Evolutionary conservation across 23 tunicate species (phyloP).

Genomic region (Trididemnum clinides): DNA sequence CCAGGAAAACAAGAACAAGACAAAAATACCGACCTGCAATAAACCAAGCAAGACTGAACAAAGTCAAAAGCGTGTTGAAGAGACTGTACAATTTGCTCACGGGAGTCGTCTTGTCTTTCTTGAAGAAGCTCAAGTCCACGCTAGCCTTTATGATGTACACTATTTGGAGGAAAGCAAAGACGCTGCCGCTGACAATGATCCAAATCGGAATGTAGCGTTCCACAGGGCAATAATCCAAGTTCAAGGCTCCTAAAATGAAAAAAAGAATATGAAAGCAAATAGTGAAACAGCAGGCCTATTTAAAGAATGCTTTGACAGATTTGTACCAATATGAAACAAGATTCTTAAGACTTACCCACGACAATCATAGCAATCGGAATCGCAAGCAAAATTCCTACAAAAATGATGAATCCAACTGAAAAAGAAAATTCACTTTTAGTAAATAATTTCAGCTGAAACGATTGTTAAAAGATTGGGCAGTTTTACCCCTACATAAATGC

Average conservation of each 20-base stretch:
- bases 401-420: conserved; percentile 82
- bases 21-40: conserved; percentile 86
- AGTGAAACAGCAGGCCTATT: too few species aligned
- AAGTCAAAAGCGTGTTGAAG: conserved; percentile 44
- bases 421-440: not conserved
- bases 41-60: conserved; percentile 80
- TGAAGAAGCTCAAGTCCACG: not conserved
- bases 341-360: conserved; percentile 63
- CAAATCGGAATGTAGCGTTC: conserved; percentile 77
- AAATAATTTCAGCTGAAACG: too few species aligned
- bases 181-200: conserved; percentile 72
- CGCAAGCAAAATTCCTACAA: conserved; percentile 60
- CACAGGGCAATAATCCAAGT: conserved; percentile 69
- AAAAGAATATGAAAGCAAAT: too few species aligned
- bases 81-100: not conserved
- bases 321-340: too few species aligned
- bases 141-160: conserved; percentile 47
- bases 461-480: too few species aligned
- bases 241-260: conserved; percentile 55
- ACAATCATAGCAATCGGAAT: conserved; percentile 85
- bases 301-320: too few species aligned
- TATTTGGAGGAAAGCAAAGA: conserved; percentile 72
- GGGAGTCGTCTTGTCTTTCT: not conserved
- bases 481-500: too few species aligned
- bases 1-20: too few species aligned